Evolutionary conservation across 2,888 invertebrate species (phyloP).

Genomic region (Nematopogon swammerdamellus): DNA sequence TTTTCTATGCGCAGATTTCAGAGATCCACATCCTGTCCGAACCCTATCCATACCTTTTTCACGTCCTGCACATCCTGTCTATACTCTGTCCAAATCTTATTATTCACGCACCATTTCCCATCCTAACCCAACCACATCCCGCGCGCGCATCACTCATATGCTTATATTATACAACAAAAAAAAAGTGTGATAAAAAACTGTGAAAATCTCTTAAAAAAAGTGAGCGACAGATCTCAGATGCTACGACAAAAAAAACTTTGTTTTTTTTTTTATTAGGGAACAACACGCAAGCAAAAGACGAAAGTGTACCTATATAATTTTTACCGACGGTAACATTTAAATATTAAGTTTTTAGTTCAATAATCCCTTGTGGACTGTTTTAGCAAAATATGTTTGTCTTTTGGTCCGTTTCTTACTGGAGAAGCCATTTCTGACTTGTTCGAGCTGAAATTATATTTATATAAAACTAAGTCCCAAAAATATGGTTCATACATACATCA

Average conservation of each 20-base stretch:
- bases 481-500: no score
- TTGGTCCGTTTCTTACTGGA: neutral
- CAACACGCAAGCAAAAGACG: neutral
- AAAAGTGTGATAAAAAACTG: constrained; percentile 47
- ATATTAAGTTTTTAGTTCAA: neutral
- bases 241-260: neutral
- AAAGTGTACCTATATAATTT: neutral
- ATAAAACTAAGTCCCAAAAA: no score
- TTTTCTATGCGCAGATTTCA: no score
- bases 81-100: no score
- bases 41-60: no score
- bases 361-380: neutral
- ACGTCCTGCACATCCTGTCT: no score
- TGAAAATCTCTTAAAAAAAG: constrained; percentile 41
- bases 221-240: constrained; percentile 53
- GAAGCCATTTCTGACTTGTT: no score
- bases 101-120: no score
- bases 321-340: neutral
- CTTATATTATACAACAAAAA: constrained; percentile 21
- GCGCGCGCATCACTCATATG: no score
- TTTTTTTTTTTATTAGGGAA: neutral
- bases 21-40: no score
- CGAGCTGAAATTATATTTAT: no score
- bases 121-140: no score
- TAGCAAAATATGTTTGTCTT: neutral